Base-by-base conservation (phyloP, 2,113 vertebrate genomes). In the Corythaixoides concolor region DNA sequence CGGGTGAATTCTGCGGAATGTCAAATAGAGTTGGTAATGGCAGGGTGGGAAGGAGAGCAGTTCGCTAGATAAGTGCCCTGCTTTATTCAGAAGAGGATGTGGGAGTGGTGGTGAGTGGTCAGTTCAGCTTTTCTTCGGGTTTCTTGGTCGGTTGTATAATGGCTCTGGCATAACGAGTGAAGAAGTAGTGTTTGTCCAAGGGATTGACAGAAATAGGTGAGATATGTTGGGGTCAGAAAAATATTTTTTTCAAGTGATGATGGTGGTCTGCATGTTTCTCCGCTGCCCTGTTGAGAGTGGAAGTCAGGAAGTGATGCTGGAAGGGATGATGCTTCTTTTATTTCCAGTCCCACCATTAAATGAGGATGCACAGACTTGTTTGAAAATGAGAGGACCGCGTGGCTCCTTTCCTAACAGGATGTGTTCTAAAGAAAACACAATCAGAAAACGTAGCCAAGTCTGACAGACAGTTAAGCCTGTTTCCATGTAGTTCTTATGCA, bases 21-120 rank as follows among this genome's bases (percentile, higher is more conserved):
- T 69, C 75, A 87, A 4, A 58, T 20, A 73, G 79, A 90, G 74
- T 63, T 6, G 6, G 73, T 77, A 43, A 59, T 63, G 72, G 82
- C 3, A 8, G 47, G 64, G 41, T 84, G 55, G 72, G 56, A 77
- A 78, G 72, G 78, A 43, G 52, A 83, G 30, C 37, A 32, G 24
- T 15, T 2, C 0, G 1, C 64, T 45, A 47, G 32, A 12, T 66
- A 45, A 73, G 82, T 55, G 79, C 63, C 67, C 55, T 47, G 64
- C 64, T 70, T 73, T 88, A 39, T 84, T 95, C 72, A 28, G 79
- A 43, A 80, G 91, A 83, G 85, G 85, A 90, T 41, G 86, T 92
- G 79, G 90, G 94, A 93, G 92, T 66, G 69, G 92, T 82, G 69
- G 62, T 1, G 5, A 83, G 70, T 28, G 84, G 86, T 94, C 84